A percentile compares a stretch with the other conserved stretches of the same genome.
Conservation (phyloP, 2,888 invertebrate genomes). For the Zaprionus obscuricornis region DNA sequence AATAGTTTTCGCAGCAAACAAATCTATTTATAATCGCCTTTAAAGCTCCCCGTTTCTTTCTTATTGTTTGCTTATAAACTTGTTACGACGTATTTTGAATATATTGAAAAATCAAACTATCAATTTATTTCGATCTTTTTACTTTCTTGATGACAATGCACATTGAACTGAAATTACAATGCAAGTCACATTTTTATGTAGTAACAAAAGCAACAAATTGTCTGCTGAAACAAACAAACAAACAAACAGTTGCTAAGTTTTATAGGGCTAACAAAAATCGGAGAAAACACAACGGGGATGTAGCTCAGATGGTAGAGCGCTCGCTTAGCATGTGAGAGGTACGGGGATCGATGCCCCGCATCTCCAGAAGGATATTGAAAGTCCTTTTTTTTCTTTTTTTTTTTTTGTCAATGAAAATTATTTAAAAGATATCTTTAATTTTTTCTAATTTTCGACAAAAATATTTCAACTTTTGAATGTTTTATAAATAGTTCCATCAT, state of each 20-base stretch:
- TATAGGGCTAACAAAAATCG: constrained; percentile 18
- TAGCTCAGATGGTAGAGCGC: constrained; percentile 84
- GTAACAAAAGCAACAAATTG: not conserved
- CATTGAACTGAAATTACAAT: constrained; percentile 14
- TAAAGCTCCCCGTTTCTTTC: not conserved
- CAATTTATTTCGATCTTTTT: constrained; percentile 2
- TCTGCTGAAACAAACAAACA: constrained; percentile 1
- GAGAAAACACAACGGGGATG: constrained; percentile 76
- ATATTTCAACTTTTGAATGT: too few relatives aligned
- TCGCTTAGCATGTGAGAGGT: constrained; percentile 84
- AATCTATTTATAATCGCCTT: constrained; percentile 49
- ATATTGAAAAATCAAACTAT: not conserved
- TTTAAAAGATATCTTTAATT: not conserved
- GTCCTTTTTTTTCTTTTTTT: constrained; percentile 10
- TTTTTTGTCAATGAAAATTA: not conserved
- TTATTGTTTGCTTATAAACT: not conserved
- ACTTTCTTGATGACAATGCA: constrained; percentile 43
- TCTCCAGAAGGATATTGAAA: constrained; percentile 77
- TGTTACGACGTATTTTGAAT: not conserved
- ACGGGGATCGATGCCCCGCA: constrained; percentile 84
- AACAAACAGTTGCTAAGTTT: constrained; percentile 3
- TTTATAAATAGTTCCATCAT: too few relatives aligned
- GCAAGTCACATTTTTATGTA: constrained; percentile 19
- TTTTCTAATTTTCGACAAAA: too few relatives aligned
- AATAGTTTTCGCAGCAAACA: constrained; percentile 31